Conservation (phyloP, 2,113 vertebrate genomes). For the Pagrus major region DNA sequence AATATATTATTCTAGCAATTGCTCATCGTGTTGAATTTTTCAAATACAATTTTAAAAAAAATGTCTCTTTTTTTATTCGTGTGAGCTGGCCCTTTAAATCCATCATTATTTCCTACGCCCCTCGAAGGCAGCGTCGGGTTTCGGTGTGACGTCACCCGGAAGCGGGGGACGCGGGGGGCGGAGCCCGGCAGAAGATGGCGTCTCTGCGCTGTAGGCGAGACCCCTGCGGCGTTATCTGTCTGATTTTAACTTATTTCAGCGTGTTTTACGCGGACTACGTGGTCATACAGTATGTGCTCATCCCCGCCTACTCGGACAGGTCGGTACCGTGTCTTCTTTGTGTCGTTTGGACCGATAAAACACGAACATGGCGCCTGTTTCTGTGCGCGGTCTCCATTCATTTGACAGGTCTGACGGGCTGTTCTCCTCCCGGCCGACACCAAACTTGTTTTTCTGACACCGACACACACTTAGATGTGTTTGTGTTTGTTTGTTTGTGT, state of each 20-base stretch:
- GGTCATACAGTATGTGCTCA: conserved; percentile 85
- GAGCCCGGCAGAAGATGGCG: conserved; percentile 81
- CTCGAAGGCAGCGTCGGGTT: not conserved
- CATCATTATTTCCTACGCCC: not conserved
- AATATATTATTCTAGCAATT: no score
- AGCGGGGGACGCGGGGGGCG: conserved; percentile 56
- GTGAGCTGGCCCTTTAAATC: not conserved
- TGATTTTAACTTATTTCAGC: conserved; percentile 87
- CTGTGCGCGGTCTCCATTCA: conserved; percentile 56
- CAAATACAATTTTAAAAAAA: no score
- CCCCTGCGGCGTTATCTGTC: conserved; percentile 84
- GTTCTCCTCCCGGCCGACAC: rapidly evolving
- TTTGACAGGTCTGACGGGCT: conserved; percentile 29
- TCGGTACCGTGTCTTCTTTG: conserved; percentile 48
- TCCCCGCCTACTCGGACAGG: conserved; percentile 85
- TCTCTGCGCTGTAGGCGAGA: conserved; percentile 80
- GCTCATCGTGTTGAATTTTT: not conserved
- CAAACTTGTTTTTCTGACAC: not conserved
- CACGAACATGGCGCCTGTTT: conserved; percentile 30
- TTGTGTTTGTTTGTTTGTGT: rapidly evolving
- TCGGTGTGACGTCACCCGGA: conserved; percentile 80
- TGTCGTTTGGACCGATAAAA: not conserved
- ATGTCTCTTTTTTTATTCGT: not conserved
- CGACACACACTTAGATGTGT: rapidly evolving
- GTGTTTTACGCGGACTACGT: conserved; percentile 89